These are phyloP conservation scores for Drosophila melanosoma DNA, from an alignment of 2,888 invertebrate species.

Conservation along the genomic window DNA sequence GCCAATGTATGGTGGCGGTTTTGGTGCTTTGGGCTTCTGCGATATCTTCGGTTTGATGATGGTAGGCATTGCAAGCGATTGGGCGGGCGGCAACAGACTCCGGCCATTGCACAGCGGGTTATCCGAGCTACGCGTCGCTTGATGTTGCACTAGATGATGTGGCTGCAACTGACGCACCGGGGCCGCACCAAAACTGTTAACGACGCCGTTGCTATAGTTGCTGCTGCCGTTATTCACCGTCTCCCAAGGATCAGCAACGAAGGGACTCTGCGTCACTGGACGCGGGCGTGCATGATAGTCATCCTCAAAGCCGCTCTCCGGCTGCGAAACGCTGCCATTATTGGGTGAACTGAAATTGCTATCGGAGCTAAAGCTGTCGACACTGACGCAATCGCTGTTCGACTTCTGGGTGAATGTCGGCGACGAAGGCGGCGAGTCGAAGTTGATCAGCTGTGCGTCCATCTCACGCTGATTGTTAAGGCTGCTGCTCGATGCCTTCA, in stretches of 20 bases:
- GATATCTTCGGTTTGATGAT: conserved; percentile 88
- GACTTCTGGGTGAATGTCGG: conserved; percentile 91
- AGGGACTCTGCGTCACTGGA: conserved; percentile 82
- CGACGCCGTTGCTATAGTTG: conserved; percentile 35
- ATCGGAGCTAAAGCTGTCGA: conserved; percentile 91
- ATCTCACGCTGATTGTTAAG: conserved; percentile 39
- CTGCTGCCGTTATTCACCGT: conserved; percentile 76
- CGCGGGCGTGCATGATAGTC: conserved; percentile 88
- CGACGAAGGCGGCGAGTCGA: conserved; percentile 90
- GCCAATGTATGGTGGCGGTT: conserved; percentile 76
- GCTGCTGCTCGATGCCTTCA: conserved; percentile 22
- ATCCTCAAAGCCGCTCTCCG: conserved; percentile 93
- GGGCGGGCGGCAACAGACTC: conserved; percentile 85
- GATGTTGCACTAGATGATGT: conserved; percentile 2
- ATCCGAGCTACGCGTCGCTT: conserved; percentile 84
- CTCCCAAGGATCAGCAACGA: conserved; percentile 84
- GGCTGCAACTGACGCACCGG: conserved; percentile 81
- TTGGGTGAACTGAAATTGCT: conserved; percentile 87
- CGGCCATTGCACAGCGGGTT: conserved; percentile 86
- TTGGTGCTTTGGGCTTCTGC: conserved; percentile 83
- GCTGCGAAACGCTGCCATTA: conserved; percentile 89
- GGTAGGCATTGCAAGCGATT: conserved; percentile 88
- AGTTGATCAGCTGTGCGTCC: conserved; percentile 87
- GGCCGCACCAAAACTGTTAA: conserved; percentile 83
- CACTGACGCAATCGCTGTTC: conserved; percentile 90